Conservation (phyloP, 1,140 invertebrate species). For the Diprion similis region DNA sequence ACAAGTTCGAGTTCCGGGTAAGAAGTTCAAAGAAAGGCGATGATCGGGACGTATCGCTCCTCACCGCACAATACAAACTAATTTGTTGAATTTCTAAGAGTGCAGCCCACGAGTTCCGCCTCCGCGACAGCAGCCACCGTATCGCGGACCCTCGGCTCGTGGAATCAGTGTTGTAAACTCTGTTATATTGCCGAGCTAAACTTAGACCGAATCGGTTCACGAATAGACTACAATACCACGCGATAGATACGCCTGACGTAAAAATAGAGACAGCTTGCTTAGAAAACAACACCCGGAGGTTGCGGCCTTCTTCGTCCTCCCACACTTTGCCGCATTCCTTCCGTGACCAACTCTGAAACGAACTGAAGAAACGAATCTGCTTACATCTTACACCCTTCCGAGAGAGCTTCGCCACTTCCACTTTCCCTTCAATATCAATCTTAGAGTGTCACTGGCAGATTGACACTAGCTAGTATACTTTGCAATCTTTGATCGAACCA, state of each 20-base stretch:
- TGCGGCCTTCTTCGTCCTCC: not conserved
- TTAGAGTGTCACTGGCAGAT: no score
- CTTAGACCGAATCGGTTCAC: not conserved
- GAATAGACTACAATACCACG: slow-evolving; percentile 1
- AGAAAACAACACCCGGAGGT: slow-evolving; percentile 7
- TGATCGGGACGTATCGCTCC: slow-evolving; percentile 1
- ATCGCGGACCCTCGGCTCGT: not conserved
- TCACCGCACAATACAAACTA: not conserved
- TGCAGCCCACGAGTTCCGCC: not conserved
- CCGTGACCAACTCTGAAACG: not conserved
- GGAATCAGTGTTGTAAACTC: slow-evolving; percentile 1
- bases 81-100: not conserved
- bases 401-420: no score
- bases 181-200: not conserved
- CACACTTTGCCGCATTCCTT: not conserved
- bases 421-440: no score
- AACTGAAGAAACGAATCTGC: no score
- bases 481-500: no score
- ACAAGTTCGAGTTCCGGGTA: not conserved
- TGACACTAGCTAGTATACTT: no score
- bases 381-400: no score
- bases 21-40: not conserved
- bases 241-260: not conserved
- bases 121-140: not conserved
- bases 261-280: not conserved